Conservation (phyloP, 2,888 invertebrate genomes). For the Epinotia demarniana region DNA sequence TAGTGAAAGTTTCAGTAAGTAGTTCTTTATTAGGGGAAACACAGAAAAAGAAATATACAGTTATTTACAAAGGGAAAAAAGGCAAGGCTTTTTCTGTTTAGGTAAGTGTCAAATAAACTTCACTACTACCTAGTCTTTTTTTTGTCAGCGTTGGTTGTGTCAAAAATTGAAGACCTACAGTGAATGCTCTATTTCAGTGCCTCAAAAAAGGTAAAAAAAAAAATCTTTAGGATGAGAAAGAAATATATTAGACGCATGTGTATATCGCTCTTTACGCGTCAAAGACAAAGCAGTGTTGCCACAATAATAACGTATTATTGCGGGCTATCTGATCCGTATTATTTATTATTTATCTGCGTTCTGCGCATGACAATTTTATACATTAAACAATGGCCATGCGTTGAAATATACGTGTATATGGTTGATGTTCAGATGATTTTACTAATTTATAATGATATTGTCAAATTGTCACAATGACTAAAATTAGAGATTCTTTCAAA, state of each 20-base stretch:
- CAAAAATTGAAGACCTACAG: too few relatives aligned
- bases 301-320: constrained; percentile 80
- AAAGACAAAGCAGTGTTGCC: constrained; percentile 67
- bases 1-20: too few relatives aligned
- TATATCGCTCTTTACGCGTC: constrained; percentile 56
- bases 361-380: constrained; percentile 81
- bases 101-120: neutral
- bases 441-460: neutral
- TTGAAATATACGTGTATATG: constrained; percentile 58
- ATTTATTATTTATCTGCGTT: constrained; percentile 79
- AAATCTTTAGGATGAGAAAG: neutral
- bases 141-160: too few relatives aligned
- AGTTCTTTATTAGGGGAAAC: too few relatives aligned
- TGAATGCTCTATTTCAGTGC: too few relatives aligned
- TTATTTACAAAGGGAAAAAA: too few relatives aligned
- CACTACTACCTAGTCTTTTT: too few relatives aligned
- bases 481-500: too few relatives aligned
- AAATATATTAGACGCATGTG: constrained; percentile 26
- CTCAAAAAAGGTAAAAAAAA: too few relatives aligned
- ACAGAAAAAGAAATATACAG: too few relatives aligned
- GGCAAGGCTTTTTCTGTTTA: too few relatives aligned
- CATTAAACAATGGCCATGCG: constrained; percentile 75
- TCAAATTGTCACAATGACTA: too few relatives aligned
- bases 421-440: constrained; percentile 46
- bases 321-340: constrained; percentile 77